Base-by-base conservation (phyloP, 2,797 vertebrate species). In the Mastacembelus armatus region DNA sequence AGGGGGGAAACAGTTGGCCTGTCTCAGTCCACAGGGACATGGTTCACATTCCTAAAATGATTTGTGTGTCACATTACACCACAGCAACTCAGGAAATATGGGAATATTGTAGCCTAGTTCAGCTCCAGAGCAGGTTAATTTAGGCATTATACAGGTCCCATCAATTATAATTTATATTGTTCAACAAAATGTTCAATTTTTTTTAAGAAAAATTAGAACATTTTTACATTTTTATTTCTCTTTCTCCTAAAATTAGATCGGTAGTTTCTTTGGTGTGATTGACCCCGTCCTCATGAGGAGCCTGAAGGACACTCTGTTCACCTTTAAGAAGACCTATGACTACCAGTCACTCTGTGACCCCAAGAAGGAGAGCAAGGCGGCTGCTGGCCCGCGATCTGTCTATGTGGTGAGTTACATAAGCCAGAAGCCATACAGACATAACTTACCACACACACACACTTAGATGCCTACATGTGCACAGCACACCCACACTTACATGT, bases 321-420 rank as follows among this genome's bases (percentile, higher is more conserved):
- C 95, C 77, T 94, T 93, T 68, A 96, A 95, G 78, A 98, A 95
- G 78, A 97, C 97, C 0, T 99, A 96, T 0, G 96, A 99, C 91
- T 99, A 98, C 84, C 98, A 98, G 75, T 96, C 97, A 0, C 93
- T 96, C 47, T 99, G 98, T 45, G 92, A 96, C 81, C 96, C 96
- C 0, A 91, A 93, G 61, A 95, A 87, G 45, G 92, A 95, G 72
- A 93, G 90, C 66, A 95, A 94, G 77, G 93, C 93, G 66, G 95
- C 93, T 58, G 96, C 96, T 54, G 97, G 96, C 24, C 92, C 93
- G 78, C 95, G 97, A 81, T 97, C 98, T 11, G 93, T 95, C 70
- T 95, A 95, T 11, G 96, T 98, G 95, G 98, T 98, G 86, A 93
- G 96, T 96, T 90, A 87, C 82, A 83, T 65, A 86, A 86, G 83